A percentile compares a stretch with the other conserved stretches of the same genome.
Evolutionary conservation across 2,888 invertebrate species (phyloP).

Genomic region (Mythimna impura): DNA sequence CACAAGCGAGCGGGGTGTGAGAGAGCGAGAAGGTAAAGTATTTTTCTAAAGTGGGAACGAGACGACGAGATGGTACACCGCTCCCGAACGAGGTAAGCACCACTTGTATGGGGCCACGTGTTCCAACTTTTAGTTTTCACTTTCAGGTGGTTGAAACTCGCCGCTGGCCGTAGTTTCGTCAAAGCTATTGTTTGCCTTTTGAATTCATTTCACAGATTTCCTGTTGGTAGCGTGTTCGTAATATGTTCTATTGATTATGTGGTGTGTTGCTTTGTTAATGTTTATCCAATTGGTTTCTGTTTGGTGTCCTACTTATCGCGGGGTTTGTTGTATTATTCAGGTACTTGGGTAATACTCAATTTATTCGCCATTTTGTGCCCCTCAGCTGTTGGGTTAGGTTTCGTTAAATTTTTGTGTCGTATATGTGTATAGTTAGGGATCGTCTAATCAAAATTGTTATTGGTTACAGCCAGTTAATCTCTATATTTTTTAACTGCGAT

Average conservation of each 20-base stretch:
- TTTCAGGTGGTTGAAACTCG: slow-evolving; percentile 72
- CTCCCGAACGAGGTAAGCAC: slow-evolving; percentile 87
- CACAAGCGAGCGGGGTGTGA: slow-evolving; percentile 83
- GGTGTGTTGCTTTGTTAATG: slow-evolving; percentile 55
- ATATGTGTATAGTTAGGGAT: background rate
- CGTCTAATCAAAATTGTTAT: background rate
- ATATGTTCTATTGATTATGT: slow-evolving; percentile 49
- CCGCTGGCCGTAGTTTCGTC: slow-evolving; percentile 64
- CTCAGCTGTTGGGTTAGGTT: background rate
- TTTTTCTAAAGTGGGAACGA: slow-evolving; percentile 88
- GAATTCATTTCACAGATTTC: slow-evolving; percentile 50
- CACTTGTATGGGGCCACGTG: slow-evolving; percentile 85
- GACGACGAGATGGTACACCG: slow-evolving; percentile 85
- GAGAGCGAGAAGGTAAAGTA: slow-evolving; percentile 86
- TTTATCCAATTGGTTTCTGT: slow-evolving; percentile 41
- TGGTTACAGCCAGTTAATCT: background rate
- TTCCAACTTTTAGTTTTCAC: slow-evolving; percentile 78
- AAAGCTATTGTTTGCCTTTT: slow-evolving; percentile 61
- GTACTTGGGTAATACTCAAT: background rate
- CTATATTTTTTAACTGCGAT: background rate
- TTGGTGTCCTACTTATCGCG: slow-evolving; percentile 27
- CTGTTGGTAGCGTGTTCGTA: slow-evolving; percentile 51
- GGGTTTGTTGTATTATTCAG: slow-evolving; percentile 10
- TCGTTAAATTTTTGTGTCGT: background rate
- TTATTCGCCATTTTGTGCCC: background rate